Percentiles rank a stretch among this genome's conserved stretches.
Evolutionary conservation across 2,888 invertebrate species (phyloP).

Genomic region (Deilephila porcellus): DNA sequence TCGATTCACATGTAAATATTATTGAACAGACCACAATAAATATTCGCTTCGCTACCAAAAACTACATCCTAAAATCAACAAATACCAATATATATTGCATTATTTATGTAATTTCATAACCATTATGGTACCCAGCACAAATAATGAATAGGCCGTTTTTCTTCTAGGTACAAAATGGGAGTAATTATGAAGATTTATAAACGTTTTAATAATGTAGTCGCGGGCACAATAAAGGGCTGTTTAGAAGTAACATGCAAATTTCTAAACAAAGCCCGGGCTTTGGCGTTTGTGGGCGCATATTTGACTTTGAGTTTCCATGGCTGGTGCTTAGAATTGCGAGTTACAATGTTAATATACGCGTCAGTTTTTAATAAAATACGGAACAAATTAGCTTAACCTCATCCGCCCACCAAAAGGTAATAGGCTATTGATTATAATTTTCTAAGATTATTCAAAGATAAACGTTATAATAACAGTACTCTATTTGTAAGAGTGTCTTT

Average conservation of each 20-base stretch:
- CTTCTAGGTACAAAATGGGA: not conserved
- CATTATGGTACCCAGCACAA: not conserved
- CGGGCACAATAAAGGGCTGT: constrained; percentile 26
- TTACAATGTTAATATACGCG: not conserved
- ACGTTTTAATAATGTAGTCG: not conserved
- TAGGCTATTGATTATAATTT: not conserved
- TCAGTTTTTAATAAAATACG: not conserved
- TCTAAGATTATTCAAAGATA: not conserved
- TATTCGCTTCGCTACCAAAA: no score
- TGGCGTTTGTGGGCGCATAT: constrained; percentile 23
- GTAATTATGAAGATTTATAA: constrained; percentile 23
- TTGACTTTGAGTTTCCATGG: constrained; percentile 24
- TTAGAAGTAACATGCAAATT: constrained; percentile 42
- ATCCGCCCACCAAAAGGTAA: not conserved
- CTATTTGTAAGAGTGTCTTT: no score
- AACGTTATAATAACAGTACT: no score
- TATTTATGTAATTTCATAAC: no score
- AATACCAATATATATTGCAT: no score
- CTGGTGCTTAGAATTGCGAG: constrained; percentile 14
- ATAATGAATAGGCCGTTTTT: not conserved
- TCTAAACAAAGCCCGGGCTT: constrained; percentile 42
- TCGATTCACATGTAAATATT: no score
- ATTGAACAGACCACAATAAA: no score
- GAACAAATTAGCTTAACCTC: no score
- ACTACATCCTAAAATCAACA: no score